Evolutionary conservation across 2,797 vertebrate genomes (phyloP).

Genomic region (Cygnus olor): DNA sequence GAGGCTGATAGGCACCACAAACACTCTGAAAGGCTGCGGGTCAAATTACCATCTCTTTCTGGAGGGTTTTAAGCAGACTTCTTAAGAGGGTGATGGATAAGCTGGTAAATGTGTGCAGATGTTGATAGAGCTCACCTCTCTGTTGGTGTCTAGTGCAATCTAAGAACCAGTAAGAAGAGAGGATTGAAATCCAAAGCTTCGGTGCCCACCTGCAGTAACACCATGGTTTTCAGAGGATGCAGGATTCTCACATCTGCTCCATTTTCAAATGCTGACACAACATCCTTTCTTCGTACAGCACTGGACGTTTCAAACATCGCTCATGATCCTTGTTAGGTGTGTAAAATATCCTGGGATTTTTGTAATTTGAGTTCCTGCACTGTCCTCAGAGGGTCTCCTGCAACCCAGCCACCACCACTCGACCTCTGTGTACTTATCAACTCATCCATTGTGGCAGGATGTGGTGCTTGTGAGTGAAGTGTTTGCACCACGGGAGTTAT

Average conservation of each 20-base stretch:
- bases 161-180: neutral
- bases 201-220: neutral
- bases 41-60: neutral
- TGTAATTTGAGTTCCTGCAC: neutral
- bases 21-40: neutral
- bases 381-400: neutral
- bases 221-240: neutral
- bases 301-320: rapidly evolving
- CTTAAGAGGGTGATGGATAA: neutral
- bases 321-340: rapidly evolving
- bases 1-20: neutral
- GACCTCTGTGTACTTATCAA: rapidly evolving
- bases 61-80: neutral
- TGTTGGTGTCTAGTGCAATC: neutral
- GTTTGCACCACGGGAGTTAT: neutral
- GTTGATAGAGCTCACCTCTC: neutral
- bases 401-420: neutral
- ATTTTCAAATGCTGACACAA: neutral
- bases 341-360: rapidly evolving
- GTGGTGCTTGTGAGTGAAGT: rapidly evolving
- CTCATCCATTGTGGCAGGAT: neutral
- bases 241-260: neutral
- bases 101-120: neutral
- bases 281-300: rapidly evolving
- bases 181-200: neutral